Evolutionary conservation across 1,140 invertebrate genomes (phyloP), one percentile per base, ranked within the genome.

Genomic region (Neodiprion virginianus): DNA sequence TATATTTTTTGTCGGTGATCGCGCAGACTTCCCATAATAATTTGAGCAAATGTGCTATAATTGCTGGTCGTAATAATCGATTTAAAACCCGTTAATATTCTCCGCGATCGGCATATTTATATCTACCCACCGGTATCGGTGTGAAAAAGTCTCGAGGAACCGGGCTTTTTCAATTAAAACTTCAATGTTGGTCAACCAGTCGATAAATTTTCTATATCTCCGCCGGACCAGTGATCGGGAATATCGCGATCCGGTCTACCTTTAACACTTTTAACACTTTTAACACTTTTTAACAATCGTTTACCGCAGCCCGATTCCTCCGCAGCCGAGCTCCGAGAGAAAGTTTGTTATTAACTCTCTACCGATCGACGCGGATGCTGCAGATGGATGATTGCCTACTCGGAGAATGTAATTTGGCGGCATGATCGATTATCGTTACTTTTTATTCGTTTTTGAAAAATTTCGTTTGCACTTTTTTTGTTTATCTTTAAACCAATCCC

Each of bases 51-150:
- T 40, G 28, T 40, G 28, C 28, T 5, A 40, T 40, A 40, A 40
- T 40, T 40, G 28, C 28, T 40, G 28, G 28, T 40, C 28, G 5
- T 40, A 40, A 40, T 61, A 8, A 61, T 61, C 53, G 53, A 61
- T 61, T 61, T 61, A 61, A 61, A 61, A 61, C 53, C n/a, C 53
- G 53, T 61, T 61, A 61, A 61, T 14, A 61, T 61, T 61, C 53
- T 61, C 53, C 28, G 28, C 28, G 28, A 40, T 5, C 28, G 5
- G 28, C 28, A 40, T 40, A 40, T 40, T 40, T 40, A 40, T 40
- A 40, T 40, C 1, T 40, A 40, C 28, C 28, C 28, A 40, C 28
- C 28, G 28, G 11, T 61, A 12, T 14, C n/a, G 53, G 53, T 61
- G 53, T 61, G 4, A 61, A 61, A 61, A 12, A 17, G n/a, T 61